These are phyloP conservation scores for Bombus pyrosoma DNA, from an alignment of 1,140 invertebrate species.

Conservation along the genomic window DNA sequence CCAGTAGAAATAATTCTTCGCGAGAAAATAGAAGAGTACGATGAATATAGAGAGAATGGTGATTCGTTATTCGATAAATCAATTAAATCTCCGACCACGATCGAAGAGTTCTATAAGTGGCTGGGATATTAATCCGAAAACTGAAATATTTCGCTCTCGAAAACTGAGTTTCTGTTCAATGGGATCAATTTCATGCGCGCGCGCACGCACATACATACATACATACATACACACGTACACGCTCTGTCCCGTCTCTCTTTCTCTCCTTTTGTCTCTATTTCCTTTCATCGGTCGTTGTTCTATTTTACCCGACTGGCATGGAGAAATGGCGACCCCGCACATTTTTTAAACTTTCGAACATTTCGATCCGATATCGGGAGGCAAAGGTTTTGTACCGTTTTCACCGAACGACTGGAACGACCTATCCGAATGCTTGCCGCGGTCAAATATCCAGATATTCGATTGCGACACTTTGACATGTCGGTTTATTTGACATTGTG, in stretches of 20 bases:
- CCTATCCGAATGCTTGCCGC: neutral
- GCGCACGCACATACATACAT: too few relatives aligned
- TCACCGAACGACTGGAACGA: neutral
- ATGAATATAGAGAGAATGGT: neutral
- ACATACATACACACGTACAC: neutral
- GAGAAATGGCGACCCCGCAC: neutral
- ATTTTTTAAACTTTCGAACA: neutral
- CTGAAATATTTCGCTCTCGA: neutral
- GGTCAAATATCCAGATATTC: neutral
- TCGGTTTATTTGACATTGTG: too few relatives aligned
- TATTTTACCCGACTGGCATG: conserved; percentile 8
- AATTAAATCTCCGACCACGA: neutral
- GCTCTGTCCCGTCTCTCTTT: neutral
- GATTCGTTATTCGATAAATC: neutral
- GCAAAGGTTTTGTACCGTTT: neutral
- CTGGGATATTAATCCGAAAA: neutral
- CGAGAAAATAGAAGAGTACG: neutral
- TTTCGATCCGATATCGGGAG: neutral
- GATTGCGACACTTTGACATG: neutral
- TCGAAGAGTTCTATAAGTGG: neutral
- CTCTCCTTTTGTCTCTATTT: neutral
- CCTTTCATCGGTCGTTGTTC: conserved; percentile 22
- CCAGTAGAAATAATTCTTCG: neutral
- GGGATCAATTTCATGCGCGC: neutral
- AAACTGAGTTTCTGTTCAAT: neutral